Conservation (phyloP, 2,113 vertebrate species). For the Pseudopipra pipra region DNA sequence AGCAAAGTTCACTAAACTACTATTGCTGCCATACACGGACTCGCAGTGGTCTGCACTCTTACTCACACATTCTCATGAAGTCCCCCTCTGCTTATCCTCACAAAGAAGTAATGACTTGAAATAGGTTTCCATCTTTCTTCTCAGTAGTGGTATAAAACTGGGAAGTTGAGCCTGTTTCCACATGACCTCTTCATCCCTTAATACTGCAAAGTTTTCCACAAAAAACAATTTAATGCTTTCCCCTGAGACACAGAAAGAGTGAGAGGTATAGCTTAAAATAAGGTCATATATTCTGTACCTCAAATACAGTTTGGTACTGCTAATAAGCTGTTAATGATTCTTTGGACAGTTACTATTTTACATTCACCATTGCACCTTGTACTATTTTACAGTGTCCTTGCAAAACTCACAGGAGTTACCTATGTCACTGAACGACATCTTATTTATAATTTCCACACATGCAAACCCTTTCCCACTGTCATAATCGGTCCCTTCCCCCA, state of each 20-base stretch:
- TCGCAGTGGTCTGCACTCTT: background rate
- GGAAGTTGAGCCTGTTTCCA: background rate
- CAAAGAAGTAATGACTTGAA: background rate
- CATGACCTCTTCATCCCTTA: background rate
- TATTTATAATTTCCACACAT: background rate
- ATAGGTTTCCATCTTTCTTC: background rate
- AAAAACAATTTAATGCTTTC: background rate
- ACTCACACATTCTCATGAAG: rapidly evolving
- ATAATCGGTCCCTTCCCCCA: background rate
- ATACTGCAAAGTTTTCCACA: background rate
- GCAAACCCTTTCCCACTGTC: background rate
- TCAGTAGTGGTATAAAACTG: background rate
- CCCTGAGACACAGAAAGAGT: background rate
- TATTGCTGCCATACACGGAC: rapidly evolving
- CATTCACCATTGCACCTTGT: background rate
- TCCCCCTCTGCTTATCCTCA: background rate
- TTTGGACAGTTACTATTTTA: background rate
- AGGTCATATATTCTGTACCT: background rate
- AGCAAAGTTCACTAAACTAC: background rate
- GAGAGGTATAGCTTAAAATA: constrained; percentile 12
- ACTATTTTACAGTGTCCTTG: background rate
- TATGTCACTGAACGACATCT: background rate
- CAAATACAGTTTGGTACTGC: background rate
- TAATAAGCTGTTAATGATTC: background rate
- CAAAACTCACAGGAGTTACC: background rate